Base-by-base conservation (phyloP, 2,797 vertebrate genomes). In the Serranus cabrilla region DNA sequence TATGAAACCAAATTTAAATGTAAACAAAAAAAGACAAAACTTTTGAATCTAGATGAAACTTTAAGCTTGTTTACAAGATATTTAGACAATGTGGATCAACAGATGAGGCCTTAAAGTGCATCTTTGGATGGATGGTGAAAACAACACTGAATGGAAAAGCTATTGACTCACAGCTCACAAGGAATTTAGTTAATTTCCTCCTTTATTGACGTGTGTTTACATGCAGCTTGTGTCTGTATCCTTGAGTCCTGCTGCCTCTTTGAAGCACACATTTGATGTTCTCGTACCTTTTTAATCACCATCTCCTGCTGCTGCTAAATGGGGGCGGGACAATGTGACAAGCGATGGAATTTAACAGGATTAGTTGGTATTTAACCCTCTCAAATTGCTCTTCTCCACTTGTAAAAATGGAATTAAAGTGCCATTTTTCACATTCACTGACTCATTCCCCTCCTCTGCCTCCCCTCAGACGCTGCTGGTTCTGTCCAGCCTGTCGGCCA, bases 401-500 rank as follows among this genome's bases (percentile, higher is more conserved):
- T 83, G 71, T 76, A 81, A 70, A 82, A 83, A 83, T 65, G 34
- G 57, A 76, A 74, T 85, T 78, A 79, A 85, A 87, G 34, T 57
- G 34, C 17, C 20, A 34, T 78, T 69, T 71, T 61, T 64, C 60
- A 66, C 54, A 67, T 71, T 54, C 58, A 69, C 67, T 74, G 76
- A 84, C 72, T 88, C 75, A 82, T 81, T 9, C 43, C 43, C 25
- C 51, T 49, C 76, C 23, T 61, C 34, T 7, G 74, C 39, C n/a
- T 27, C 25, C 70, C 76, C 55, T 45, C 89, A 97, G 97, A 96
- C 94, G 46, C 88, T 95, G 52, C 92, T 95, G 91, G 88, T 94
- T 79, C 71, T 94, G 84, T 95, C 95, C 85, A 95, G 94, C 74
- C 74, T 94, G 18, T 96, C 95, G 2, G 95, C 94, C 88, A 91